Percentiles rank a stretch among this genome's conserved stretches.
phyloP scores from a whole-genome alignment of 1,140 invertebrate species.

The Lutraria rhynchaena region DNA sequence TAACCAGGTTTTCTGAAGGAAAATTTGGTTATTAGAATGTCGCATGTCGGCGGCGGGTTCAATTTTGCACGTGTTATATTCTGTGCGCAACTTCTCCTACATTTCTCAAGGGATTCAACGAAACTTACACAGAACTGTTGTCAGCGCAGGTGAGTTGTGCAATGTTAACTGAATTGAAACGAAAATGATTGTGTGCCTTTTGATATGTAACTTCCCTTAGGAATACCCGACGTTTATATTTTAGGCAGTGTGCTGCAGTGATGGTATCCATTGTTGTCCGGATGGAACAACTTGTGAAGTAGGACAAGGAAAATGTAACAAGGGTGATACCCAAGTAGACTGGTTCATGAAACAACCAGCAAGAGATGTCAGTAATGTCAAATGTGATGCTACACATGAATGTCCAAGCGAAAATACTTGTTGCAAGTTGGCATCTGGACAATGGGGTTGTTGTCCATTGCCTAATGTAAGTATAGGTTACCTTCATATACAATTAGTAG shows the following conservation, averaged over 20 bases:
- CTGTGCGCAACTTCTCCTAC: too few relatives aligned
- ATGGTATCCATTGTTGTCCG: slow-evolving; percentile 78
- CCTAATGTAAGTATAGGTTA: slow-evolving; percentile 66
- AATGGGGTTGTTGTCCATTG: slow-evolving; percentile 78
- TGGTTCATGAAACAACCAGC: slow-evolving; percentile 64
- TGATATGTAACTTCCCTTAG: too few relatives aligned
- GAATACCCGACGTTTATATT: not conserved
- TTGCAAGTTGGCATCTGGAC: slow-evolving; percentile 64
- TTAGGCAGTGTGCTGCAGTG: slow-evolving; percentile 76
- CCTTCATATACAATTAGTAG: too few relatives aligned
- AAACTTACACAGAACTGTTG: too few relatives aligned
- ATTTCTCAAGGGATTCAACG: too few relatives aligned
- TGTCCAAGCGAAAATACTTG: slow-evolving; percentile 78
- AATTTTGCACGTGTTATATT: too few relatives aligned
- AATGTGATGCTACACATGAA: slow-evolving; percentile 25
- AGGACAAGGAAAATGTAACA: slow-evolving; percentile 62
- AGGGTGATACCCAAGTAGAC: slow-evolving; percentile 41
- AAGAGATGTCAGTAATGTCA: slow-evolving; percentile 17
- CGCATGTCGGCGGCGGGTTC: too few relatives aligned
- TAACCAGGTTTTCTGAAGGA: too few relatives aligned
- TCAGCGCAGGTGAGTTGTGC: too few relatives aligned
- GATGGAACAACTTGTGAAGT: slow-evolving; percentile 74
- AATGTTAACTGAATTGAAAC: too few relatives aligned
- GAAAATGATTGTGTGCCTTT: too few relatives aligned
- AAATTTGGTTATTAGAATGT: too few relatives aligned